Conservation (phyloP, 2,113 vertebrate species). For the Hemicordylus capensis region DNA sequence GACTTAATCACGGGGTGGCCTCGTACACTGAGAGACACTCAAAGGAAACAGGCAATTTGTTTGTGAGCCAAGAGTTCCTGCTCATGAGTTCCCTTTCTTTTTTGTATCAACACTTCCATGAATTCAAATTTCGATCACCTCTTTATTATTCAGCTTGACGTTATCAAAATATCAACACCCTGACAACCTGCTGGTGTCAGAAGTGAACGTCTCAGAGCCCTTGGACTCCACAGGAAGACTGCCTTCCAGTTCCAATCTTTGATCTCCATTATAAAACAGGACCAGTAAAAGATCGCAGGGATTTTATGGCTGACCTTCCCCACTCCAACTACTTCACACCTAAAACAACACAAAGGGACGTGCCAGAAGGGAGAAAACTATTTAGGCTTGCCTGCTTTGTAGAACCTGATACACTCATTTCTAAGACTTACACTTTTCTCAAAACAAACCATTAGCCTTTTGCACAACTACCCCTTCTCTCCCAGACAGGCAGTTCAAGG, state of each 20-base stretch:
- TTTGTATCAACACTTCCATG: slow-evolving; percentile 70
- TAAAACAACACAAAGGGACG: slow-evolving; percentile 76
- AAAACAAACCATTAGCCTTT: slow-evolving; percentile 62
- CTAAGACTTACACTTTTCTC: slow-evolving; percentile 61
- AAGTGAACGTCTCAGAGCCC: slow-evolving; percentile 66
- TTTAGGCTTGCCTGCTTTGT: slow-evolving; percentile 76
- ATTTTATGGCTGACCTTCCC: slow-evolving; percentile 78
- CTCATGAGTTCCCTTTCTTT: slow-evolving; percentile 42
- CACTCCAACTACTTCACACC: slow-evolving; percentile 75
- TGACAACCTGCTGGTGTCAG: slow-evolving; percentile 75
- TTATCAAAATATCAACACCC: slow-evolving; percentile 76
- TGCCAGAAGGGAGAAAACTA: slow-evolving; percentile 74
- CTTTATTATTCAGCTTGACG: slow-evolving; percentile 64
- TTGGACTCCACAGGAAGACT: slow-evolving; percentile 60
- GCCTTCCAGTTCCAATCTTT: slow-evolving; percentile 73
- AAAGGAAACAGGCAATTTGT: slow-evolving; percentile 63
- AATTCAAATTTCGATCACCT: slow-evolving; percentile 67
- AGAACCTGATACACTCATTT: slow-evolving; percentile 71
- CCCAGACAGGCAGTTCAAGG: slow-evolving; percentile 44
- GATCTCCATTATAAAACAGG: slow-evolving; percentile 74
- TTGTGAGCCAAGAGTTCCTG: slow-evolving; percentile 61
- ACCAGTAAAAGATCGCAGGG: slow-evolving; percentile 71
- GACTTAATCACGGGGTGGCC: slow-evolving; percentile 28
- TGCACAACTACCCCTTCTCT: slow-evolving; percentile 54
- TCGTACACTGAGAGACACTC: slow-evolving; percentile 39